Evolutionary conservation across 2,888 invertebrate genomes (phyloP).

Genomic region (Ophion ellenae): DNA sequence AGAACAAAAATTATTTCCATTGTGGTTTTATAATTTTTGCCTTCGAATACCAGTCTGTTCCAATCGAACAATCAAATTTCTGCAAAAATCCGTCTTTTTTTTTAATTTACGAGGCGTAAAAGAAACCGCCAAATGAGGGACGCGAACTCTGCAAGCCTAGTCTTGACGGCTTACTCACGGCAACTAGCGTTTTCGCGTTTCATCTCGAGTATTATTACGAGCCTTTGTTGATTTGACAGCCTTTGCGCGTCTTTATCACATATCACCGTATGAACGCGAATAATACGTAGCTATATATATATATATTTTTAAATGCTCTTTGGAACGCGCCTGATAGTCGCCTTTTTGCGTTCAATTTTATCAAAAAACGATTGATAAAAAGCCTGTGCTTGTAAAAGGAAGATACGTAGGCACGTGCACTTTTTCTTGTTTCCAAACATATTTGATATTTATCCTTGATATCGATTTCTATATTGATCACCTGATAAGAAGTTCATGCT

Average conservation of each 20-base stretch:
- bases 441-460: no score
- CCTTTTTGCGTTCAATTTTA: background rate
- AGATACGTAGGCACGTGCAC: background rate
- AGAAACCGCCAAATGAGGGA: background rate
- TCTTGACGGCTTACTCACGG: background rate
- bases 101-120: background rate
- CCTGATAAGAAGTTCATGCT: no score
- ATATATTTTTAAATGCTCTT: background rate
- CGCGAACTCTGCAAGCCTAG: background rate
- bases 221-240: background rate
- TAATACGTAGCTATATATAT: background rate
- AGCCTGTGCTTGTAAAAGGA: background rate
- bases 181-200: background rate
- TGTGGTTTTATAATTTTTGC: background rate
- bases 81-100: background rate
- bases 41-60: background rate
- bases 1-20: slow-evolving; percentile 43
- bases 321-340: background rate
- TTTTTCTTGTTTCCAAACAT: background rate
- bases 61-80: background rate
- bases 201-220: background rate
- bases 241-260: background rate
- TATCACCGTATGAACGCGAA: background rate
- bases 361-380: background rate
- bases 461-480: no score